These are phyloP conservation scores for Notarius lentiginosus DNA, from an alignment of 2,113 vertebrate genomes.

Conservation along the genomic window DNA sequence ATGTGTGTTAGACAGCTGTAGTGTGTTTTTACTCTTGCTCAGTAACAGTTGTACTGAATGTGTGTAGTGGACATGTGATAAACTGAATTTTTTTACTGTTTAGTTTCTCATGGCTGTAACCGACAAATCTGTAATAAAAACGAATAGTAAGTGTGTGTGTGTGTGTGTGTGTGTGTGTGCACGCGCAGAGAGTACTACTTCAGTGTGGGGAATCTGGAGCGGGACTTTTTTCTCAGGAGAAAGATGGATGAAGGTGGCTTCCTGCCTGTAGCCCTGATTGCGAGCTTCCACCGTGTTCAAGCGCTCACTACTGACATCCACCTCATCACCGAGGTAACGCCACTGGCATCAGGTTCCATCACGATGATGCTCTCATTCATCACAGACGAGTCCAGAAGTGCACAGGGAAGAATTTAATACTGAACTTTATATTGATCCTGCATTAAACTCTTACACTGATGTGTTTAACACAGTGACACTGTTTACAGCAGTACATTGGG, in stretches of 20 bases:
- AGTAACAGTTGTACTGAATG: neutral
- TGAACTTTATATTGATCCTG: too few species aligned
- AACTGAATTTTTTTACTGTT: neutral
- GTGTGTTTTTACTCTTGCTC: neutral
- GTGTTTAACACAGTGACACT: neutral
- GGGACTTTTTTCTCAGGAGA: slow-evolving; percentile 93
- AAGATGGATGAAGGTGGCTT: slow-evolving; percentile 96
- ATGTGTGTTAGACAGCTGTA: neutral
- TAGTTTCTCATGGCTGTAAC: neutral
- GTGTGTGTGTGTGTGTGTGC: neutral
- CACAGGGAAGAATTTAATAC: too few species aligned
- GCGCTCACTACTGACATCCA: slow-evolving; percentile 91
- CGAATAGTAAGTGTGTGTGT: neutral
- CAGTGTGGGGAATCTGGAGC: slow-evolving; percentile 93
- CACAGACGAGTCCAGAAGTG: neutral
- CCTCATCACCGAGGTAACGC: slow-evolving; percentile 83
- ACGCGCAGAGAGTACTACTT: slow-evolving; percentile 92
- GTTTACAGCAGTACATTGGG: neutral
- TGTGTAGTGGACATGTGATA: neutral
- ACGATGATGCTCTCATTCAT: neutral
- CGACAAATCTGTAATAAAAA: neutral
- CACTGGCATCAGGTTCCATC: neutral
- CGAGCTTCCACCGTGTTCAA: slow-evolving; percentile 95
- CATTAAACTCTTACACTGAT: too few species aligned
- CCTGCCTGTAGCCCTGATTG: slow-evolving; percentile 87